These are phyloP conservation scores for Glareola pratincola DNA, from an alignment of 2,113 vertebrate genomes.

Conservation along the genomic window DNA sequence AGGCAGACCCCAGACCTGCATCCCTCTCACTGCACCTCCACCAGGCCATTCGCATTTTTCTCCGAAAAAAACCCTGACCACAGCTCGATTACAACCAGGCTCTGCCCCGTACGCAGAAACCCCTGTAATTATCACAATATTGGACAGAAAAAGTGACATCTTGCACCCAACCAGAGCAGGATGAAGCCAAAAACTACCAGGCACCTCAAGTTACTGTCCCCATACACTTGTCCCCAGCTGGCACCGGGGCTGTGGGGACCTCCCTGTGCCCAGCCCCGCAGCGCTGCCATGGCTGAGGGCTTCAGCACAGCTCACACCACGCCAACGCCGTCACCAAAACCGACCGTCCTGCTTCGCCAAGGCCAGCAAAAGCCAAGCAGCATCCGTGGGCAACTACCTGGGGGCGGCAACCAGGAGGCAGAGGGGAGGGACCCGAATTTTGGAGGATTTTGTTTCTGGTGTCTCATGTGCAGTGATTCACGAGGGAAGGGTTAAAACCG, in stretches of 20 bases:
- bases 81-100: not conserved
- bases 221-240: rapidly evolving
- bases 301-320: not conserved
- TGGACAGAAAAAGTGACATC: not conserved
- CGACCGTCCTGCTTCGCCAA: rapidly evolving
- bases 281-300: rapidly evolving
- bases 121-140: not conserved
- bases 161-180: not conserved
- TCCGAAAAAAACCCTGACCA: not conserved
- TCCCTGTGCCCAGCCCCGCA: rapidly evolving
- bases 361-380: not conserved
- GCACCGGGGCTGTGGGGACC: not conserved
- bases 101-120: not conserved
- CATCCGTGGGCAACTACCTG: not conserved
- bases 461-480: not conserved
- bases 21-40: not conserved
- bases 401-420: not conserved
- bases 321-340: not conserved
- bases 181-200: not conserved
- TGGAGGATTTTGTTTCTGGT: not conserved
- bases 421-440: rapidly evolving
- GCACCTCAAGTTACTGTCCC: not conserved
- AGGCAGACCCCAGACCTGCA: not conserved
- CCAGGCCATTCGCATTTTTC: too few relatives aligned
- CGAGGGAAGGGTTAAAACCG: not conserved